Base-by-base conservation (phyloP, 2,888 invertebrate genomes). In the Lycia hirtaria region DNA sequence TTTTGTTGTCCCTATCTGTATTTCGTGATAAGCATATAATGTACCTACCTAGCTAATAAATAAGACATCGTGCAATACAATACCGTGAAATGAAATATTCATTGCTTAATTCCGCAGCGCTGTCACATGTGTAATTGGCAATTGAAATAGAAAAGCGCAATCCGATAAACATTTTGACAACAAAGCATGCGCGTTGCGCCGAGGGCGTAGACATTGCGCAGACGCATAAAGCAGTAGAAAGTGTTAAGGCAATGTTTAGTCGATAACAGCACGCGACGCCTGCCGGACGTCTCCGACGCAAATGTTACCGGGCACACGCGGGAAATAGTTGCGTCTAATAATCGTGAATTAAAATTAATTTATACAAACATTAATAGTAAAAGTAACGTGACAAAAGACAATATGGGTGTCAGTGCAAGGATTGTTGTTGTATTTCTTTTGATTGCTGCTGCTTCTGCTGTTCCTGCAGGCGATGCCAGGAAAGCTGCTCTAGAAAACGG, bases 331-430 rank as follows among this genome's bases (percentile, higher is more conserved):
- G 87, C 90, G 89, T 88, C 85, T 65, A 58, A 66, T 64, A 61
- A 56, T 72, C 76, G 80, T 80, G 70, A 75, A 76, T 72, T 62
- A 73, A 69, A 72, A 64, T 56, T 56, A 10, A 63, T 63, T 62
- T 54, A 58, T 56, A 67, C 65, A 56, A 62, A 64, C n/a, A 59
- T 41, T 47, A 60, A 60, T 37, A 65, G 62, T 62, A 50, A 60
- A 66, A 56, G 62, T 67, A 65, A 65, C 67, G 79, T 79, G 76
- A 69, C 68, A 63, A 73, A 70, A 72, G 67, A 58, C 69, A 83
- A 78, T 76, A 91, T 92, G 91, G 86, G 88, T 90, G 88, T 78
- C 73, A 84, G 91, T 90, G 91, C 80, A 72, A 82, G 87, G 86
- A 87, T 87, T 83, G 68, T 75, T 71, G 71, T 83, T 71, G 70